Base-by-base conservation (phyloP, 2,113 vertebrate species). In the Rynchops niger region DNA sequence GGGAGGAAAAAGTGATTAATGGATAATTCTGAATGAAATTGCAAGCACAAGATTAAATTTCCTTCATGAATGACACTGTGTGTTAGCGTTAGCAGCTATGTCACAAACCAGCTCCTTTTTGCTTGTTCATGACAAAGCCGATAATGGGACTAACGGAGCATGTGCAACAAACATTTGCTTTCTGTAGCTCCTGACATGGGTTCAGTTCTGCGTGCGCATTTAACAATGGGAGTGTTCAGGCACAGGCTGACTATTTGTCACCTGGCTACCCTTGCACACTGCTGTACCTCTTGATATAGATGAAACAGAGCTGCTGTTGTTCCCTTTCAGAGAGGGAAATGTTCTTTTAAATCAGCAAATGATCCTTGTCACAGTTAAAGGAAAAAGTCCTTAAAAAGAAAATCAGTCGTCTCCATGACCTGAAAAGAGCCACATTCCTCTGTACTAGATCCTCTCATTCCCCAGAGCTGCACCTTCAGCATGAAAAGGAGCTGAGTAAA, bases 91-190 rank as follows among this genome's bases (percentile, higher is more conserved):
- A 80, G 92, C 1, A 66, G 78, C 90, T 45, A 3, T 93, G 92
- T 25, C 93, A 94, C 90, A 90, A 82, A 91, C 74, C 95, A 93
- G 97, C 66, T 91, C 92, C 74, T 32, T 45, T 25, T 29, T 16
- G 15, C 82, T 26, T 11, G 85, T 62, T 93, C 90, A 23, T 82
- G 70, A 82, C 21, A 9, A 4, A 66, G 93, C 78, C 1, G 17
- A 26, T 83, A 61, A 85, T 1, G 56, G 90, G 53, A 26, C 82
- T 73, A 42, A 65, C 2, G 1, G 92, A 91, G 90, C 78, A 58
- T 15, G 66, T 49, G 78, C 81, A 26, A 2, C 93, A 49, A 85
- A 82, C 70, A 56, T 43, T 82, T 7, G 74, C 74, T 76, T 50
- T 77, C 82, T 19, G 78, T 84, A 42, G 65, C 87, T 63, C 91